phyloP scores from a whole-genome alignment of 2,113 vertebrate genomes.

The Pipra filicauda region DNA sequence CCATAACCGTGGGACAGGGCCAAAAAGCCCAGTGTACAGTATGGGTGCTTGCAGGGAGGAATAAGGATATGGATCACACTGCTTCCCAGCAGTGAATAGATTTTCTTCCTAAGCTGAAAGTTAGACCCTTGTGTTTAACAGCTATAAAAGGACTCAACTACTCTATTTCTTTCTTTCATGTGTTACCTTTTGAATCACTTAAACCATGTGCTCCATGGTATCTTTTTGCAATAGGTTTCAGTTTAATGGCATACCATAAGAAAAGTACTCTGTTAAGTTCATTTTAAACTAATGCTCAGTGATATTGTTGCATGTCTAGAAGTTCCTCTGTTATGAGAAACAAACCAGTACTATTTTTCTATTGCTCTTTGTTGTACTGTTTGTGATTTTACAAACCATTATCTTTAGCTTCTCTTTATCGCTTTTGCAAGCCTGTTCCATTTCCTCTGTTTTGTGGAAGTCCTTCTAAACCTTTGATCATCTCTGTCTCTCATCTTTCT shows the following conservation, averaged over 20 bases:
- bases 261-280: neutral
- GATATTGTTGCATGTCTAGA: neutral
- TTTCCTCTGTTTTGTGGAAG: neutral
- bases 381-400: neutral
- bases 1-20: neutral
- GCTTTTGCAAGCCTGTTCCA: neutral
- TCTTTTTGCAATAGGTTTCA: neutral
- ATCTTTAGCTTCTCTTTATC: neutral
- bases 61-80: too few species aligned
- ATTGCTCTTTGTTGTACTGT: neutral
- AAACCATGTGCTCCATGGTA: neutral
- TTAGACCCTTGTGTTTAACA: neutral
- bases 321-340: neutral
- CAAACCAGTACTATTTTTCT: neutral
- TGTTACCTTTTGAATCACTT: neutral
- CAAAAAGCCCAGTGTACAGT: neutral
- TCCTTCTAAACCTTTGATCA: neutral
- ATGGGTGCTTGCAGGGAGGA: neutral
- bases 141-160: neutral
- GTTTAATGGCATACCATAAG: neutral
- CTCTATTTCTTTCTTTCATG: neutral
- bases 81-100: neutral
- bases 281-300: neutral
- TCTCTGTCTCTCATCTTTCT: neutral
- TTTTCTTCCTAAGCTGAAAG: neutral